Conservation (phyloP, 1,140 invertebrate genomes). For the Penaeus japonicus region DNA sequence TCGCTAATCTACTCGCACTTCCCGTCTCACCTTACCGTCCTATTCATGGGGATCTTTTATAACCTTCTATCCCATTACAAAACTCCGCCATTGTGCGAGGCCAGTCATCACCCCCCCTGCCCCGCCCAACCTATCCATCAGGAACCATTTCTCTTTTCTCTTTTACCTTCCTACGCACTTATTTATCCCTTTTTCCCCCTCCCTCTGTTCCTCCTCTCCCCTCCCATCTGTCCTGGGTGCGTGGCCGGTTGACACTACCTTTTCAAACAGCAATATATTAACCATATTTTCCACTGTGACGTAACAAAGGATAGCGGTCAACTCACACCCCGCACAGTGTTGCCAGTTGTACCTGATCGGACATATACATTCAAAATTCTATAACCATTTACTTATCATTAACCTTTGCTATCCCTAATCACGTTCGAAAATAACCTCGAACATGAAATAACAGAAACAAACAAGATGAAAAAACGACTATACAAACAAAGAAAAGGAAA, state of each 20-base stretch:
- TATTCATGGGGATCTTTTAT: neutral
- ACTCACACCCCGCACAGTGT: neutral
- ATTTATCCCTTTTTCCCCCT: neutral
- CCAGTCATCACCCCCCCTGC: neutral
- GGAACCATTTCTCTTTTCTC: too few species aligned
- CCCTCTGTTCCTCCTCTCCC: slow-evolving; percentile 2
- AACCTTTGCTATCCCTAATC: too few species aligned
- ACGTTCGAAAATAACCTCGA: too few species aligned
- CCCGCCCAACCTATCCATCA: too few species aligned
- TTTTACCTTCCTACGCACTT: neutral
- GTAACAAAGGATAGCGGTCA: slow-evolving; percentile 6
- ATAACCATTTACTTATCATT: too few species aligned
- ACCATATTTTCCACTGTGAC: slow-evolving; percentile 28
- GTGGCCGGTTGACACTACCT: slow-evolving; percentile 20
- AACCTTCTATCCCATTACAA: neutral
- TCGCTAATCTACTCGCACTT: neutral
- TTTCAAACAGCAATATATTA: slow-evolving; percentile 36
- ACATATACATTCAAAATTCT: too few species aligned
- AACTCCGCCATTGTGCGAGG: neutral
- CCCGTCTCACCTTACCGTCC: neutral
- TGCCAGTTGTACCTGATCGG: neutral
- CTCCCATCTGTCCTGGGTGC: slow-evolving; percentile 27
- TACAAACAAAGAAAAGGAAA: too few species aligned
- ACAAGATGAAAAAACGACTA: too few species aligned
- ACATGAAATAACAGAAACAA: too few species aligned